Percentiles rank a stretch among this genome's conserved stretches.
Evolutionary conservation across 1,140 invertebrate species (phyloP).

Genomic region (Apis mellifera): Amel_HAv3.1 CM009936.2:14498001-14498500

Average conservation of each 20-base stretch:
- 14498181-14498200: neutral
- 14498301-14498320: no score
- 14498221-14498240: neutral
- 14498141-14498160: neutral
- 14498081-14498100: neutral
- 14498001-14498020: no score
- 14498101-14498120: neutral
- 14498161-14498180: neutral
- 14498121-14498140: neutral
- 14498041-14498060: neutral
- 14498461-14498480: neutral
- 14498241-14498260: neutral
- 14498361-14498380: slow-evolving; percentile 17
- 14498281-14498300: slow-evolving; percentile 17
- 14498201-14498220: no score
- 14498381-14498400: slow-evolving; percentile 31
- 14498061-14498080: neutral
- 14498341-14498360: neutral
- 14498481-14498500: neutral
- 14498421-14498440: neutral
- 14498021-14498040: no score
- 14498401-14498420: neutral
- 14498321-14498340: no score
- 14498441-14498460: no score
- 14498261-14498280: neutral